These are phyloP conservation scores for Pseudomyrmex sp. DNA, from an alignment of 1,140 invertebrate genomes.

Conservation along the genomic window DNA sequence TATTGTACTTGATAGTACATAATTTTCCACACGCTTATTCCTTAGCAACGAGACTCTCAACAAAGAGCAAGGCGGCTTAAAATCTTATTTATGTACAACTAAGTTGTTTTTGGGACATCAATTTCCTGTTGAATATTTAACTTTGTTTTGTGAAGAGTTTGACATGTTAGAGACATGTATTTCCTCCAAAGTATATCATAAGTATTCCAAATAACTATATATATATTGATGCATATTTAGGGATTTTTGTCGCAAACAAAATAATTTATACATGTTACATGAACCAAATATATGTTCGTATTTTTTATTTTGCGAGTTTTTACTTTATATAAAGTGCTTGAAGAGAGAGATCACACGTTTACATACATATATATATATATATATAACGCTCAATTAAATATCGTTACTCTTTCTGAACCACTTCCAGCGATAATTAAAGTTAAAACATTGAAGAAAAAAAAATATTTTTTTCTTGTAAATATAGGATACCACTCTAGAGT, in stretches of 20 bases:
- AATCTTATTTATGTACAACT: slow-evolving; percentile 54
- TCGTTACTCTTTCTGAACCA: slow-evolving; percentile 14
- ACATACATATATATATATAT: slow-evolving; percentile 8
- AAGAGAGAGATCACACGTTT: neutral
- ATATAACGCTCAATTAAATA: slow-evolving; percentile 26
- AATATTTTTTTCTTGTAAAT: slow-evolving; percentile 28
- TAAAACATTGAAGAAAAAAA: slow-evolving; percentile 16
- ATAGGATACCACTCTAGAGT: neutral
- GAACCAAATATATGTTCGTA: slow-evolving; percentile 10
- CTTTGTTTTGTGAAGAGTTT: slow-evolving; percentile 15
- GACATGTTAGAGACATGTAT: neutral
- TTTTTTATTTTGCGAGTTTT: slow-evolving; percentile 37
- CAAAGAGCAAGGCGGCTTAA: slow-evolving; percentile 80
- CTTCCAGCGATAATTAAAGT: slow-evolving; percentile 20
- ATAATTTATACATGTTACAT: neutral
- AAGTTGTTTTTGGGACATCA: neutral
- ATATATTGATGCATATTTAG: slow-evolving; percentile 29
- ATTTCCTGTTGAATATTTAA: slow-evolving; percentile 24
- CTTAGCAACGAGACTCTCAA: slow-evolving; percentile 78
- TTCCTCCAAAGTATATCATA: slow-evolving; percentile 17
- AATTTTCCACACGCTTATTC: slow-evolving; percentile 87
- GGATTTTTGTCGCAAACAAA: neutral
- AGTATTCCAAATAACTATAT: slow-evolving; percentile 24
- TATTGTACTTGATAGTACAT: slow-evolving; percentile 93
- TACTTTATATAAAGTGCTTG: slow-evolving; percentile 31